Conservation (phyloP, 2,113 vertebrate genomes). For the Atherinomorus stipes region DNA sequence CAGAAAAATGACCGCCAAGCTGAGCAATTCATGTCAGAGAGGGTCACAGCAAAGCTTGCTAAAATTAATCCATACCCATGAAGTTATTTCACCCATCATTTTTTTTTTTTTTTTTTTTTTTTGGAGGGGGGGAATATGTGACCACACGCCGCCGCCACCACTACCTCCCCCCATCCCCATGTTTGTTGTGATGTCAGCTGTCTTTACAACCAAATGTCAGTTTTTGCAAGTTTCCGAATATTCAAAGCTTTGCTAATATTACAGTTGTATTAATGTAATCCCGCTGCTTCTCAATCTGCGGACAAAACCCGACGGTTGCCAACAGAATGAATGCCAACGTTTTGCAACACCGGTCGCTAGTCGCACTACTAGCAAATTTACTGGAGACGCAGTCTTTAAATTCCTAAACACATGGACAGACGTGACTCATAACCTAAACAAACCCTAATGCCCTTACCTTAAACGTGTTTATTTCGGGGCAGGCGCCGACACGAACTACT, state of each 20-base stretch:
- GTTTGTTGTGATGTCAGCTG: background rate
- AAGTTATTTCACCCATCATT: too few species aligned
- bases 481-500: background rate
- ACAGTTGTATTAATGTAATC: background rate
- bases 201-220: background rate
- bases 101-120: background rate
- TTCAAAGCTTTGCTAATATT: accelerated
- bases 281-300: background rate
- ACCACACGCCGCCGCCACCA: conserved; percentile 22
- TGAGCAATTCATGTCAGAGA: background rate
- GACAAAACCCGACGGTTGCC: background rate
- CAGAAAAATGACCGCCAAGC: background rate
- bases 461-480: background rate
- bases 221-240: too few species aligned
- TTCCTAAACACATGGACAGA: background rate
- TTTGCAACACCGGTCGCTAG: background rate
- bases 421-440: accelerated
- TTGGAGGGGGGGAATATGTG: too few species aligned
- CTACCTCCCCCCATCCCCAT: background rate
- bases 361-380: background rate
- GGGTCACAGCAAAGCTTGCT: background rate
- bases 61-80: conserved; percentile 3
- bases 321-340: conserved; percentile 6
- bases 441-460: conserved; percentile 20
- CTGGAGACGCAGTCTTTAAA: background rate